Conservation (phyloP, 2,113 vertebrate genomes). For the Hylia prasina region DNA sequence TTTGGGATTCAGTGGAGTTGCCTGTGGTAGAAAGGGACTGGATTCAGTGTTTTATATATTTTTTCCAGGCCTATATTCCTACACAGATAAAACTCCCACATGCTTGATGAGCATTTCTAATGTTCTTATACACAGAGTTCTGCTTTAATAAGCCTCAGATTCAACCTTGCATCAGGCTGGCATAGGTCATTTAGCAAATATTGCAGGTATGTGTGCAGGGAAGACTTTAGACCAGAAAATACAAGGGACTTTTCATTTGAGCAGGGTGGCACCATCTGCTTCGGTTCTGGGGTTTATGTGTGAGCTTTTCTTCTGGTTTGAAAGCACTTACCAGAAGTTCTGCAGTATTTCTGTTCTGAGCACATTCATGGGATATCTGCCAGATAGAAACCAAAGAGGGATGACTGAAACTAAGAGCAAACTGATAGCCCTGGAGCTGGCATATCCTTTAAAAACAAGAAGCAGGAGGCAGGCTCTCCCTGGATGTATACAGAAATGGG, state of each 20-base stretch:
- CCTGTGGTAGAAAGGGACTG: neutral
- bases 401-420: neutral
- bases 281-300: neutral
- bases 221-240: neutral
- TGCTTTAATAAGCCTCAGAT: neutral
- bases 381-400: neutral
- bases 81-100: neutral
- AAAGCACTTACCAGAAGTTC: neutral
- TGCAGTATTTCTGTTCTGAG: constrained; percentile 4
- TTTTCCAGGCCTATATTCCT: neutral
- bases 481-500: neutral
- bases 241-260: neutral
- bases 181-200: neutral
- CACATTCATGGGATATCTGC: neutral
- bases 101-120: neutral
- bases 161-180: neutral
- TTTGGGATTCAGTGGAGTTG: neutral
- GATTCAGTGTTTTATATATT: neutral
- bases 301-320: neutral
- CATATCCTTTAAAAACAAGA: neutral
- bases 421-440: neutral
- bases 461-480: neutral
- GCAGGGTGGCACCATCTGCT: neutral
- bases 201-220: neutral
- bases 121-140: neutral